phyloP scores from a whole-genome alignment of 2,888 invertebrate genomes.

The Caenorhabditis imperialis region DNA sequence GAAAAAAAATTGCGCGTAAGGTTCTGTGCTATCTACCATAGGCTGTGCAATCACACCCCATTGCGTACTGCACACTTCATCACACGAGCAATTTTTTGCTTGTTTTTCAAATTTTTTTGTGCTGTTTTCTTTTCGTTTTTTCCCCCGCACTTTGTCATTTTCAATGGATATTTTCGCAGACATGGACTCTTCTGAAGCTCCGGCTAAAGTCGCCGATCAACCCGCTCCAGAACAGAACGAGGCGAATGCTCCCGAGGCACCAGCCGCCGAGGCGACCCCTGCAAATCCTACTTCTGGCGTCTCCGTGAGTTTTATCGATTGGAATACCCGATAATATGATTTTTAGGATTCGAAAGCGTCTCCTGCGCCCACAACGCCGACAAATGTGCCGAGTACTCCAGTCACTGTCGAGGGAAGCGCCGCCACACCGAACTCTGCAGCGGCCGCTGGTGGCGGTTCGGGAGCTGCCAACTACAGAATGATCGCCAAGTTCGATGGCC shows the following conservation, averaged over 20 bases:
- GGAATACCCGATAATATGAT: background rate
- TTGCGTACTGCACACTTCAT: background rate
- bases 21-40: background rate
- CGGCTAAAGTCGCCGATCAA: background rate
- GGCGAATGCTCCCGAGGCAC: background rate
- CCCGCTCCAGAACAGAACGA: background rate
- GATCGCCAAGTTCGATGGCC: constrained; percentile 82
- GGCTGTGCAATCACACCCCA: background rate
- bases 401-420: constrained; percentile 2
- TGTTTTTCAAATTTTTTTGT: background rate
- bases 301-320: constrained; percentile 7
- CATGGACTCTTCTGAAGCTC: constrained; percentile 7
- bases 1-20: background rate
- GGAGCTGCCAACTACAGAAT: constrained; percentile 54
- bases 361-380: background rate
- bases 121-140: background rate
- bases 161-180: background rate
- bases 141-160: background rate
- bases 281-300: background rate
- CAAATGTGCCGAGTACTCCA: background rate
- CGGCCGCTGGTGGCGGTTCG: background rate
- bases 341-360: background rate
- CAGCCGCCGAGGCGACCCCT: background rate
- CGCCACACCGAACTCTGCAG: background rate
- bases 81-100: background rate